These are phyloP conservation scores for Oryzaephilus surinamensis DNA, from an alignment of 1,140 invertebrate species.

Conservation along the genomic window DNA sequence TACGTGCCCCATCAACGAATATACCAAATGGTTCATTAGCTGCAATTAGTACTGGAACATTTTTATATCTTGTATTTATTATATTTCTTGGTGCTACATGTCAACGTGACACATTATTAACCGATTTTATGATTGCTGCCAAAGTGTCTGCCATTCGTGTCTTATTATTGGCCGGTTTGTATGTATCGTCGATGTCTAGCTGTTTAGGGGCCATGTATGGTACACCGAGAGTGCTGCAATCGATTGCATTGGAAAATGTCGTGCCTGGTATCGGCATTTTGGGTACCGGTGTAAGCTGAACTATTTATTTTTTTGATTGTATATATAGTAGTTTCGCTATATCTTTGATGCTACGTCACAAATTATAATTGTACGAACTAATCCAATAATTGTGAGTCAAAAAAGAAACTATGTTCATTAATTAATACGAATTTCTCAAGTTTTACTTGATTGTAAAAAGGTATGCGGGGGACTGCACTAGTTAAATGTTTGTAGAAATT, in stretches of 20 bases:
- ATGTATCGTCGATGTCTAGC: slow-evolving; percentile 90
- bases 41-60: slow-evolving; percentile 81
- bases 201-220: slow-evolving; percentile 92
- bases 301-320: not conserved
- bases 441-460: no score
- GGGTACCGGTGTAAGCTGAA: slow-evolving; percentile 69
- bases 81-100: slow-evolving; percentile 84
- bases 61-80: slow-evolving; percentile 81
- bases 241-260: slow-evolving; percentile 90
- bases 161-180: slow-evolving; percentile 79
- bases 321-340: not conserved
- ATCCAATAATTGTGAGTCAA: no score
- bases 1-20: slow-evolving; percentile 79
- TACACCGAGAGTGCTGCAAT: slow-evolving; percentile 87
- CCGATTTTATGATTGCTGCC: slow-evolving; percentile 84
- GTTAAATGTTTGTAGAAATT: no score
- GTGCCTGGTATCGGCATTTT: slow-evolving; percentile 80
- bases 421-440: no score
- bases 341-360: no score
- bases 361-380: no score
- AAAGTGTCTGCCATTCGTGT: slow-evolving; percentile 73
- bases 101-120: slow-evolving; percentile 55
- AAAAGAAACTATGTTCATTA: no score
- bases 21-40: slow-evolving; percentile 91
- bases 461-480: no score